These are phyloP conservation scores for Myiotriccus ornatus DNA, from an alignment of 2,797 vertebrate species.

Conservation along the genomic window DNA sequence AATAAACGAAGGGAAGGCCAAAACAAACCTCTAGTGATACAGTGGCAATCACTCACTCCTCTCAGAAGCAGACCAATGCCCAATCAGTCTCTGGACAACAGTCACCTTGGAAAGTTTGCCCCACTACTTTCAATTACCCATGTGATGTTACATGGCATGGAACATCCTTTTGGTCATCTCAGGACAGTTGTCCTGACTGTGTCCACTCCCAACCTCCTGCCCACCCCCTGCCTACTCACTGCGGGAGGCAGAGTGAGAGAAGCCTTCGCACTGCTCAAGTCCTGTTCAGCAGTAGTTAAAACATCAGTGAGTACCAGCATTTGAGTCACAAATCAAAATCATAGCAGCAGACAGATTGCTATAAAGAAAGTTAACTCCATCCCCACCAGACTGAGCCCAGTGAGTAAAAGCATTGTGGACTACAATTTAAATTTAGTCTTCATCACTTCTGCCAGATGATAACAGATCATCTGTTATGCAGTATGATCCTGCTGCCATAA, in stretches of 20 bases:
- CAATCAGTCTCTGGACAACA: neutral
- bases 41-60: neutral
- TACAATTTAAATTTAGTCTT: neutral
- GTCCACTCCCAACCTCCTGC: neutral
- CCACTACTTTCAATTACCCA: neutral
- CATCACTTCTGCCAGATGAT: neutral
- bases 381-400: neutral
- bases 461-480: neutral
- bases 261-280: neutral
- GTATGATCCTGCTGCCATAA: neutral
- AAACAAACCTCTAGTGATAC: rapidly evolving
- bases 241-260: neutral
- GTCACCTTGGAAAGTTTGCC: neutral
- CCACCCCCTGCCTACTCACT: neutral
- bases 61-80: neutral
- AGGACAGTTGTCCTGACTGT: neutral
- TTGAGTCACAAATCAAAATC: neutral
- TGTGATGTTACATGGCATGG: no score
- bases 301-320: neutral
- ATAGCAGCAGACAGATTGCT: neutral
- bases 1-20: neutral
- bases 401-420: neutral
- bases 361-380: neutral
- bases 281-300: neutral
- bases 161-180: neutral